A percentile compares a stretch with the other conserved stretches of the same genome.
These are phyloP conservation scores for Eupsilia transversa DNA, from an alignment of 2,888 invertebrate genomes.

Conservation along the genomic window DNA sequence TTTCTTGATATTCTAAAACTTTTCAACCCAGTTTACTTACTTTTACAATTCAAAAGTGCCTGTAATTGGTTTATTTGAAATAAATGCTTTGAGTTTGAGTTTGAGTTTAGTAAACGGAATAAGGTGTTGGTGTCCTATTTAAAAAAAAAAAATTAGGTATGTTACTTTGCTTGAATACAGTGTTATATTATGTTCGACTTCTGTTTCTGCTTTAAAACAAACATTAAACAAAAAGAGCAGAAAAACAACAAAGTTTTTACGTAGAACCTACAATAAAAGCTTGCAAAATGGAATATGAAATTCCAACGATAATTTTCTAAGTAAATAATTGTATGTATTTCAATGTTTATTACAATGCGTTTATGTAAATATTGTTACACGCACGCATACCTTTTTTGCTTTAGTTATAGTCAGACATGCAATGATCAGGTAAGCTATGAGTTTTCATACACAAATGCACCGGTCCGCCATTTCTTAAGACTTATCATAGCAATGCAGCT, in stretches of 20 bases:
- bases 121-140: no score
- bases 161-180: not conserved
- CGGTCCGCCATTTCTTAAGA: not conserved
- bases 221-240: not conserved
- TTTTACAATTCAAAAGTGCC: no score
- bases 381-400: constrained; percentile 31
- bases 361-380: constrained; percentile 48
- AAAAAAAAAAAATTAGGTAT: no score
- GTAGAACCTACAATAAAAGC: not conserved
- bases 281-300: not conserved
- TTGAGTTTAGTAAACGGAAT: no score
- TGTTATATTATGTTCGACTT: not conserved
- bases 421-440: not conserved
- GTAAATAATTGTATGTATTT: constrained; percentile 37
- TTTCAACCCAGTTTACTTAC: not conserved
- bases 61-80: no score
- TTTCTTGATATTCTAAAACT: constrained; percentile 16
- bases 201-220: not conserved
- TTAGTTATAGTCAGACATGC: constrained; percentile 36
- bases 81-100: no score
- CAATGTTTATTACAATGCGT: constrained; percentile 51
- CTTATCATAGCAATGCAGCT: no score
- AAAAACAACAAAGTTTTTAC: not conserved
- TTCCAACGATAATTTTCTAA: constrained; percentile 38
- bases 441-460: not conserved